These are phyloP conservation scores for Sclerurus mexicanus DNA, from an alignment of 2,113 vertebrate genomes.

Conservation along the genomic window DNA sequence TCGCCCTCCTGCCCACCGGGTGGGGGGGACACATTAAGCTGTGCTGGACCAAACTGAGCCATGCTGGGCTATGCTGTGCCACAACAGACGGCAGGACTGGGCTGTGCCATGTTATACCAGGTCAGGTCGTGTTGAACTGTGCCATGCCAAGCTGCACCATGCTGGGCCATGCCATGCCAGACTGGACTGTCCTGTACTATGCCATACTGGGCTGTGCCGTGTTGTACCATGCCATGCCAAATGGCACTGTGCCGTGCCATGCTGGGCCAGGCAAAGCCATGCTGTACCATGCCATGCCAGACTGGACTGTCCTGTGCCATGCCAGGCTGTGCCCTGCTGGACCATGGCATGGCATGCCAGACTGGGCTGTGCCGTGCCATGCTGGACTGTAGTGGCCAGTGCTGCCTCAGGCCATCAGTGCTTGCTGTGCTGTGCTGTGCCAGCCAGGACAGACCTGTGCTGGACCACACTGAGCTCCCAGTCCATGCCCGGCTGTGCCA, in stretches of 20 bases:
- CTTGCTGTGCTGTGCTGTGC: background rate
- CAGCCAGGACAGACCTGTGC: no score
- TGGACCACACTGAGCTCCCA: background rate
- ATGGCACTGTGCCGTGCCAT: background rate
- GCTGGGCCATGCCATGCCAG: background rate
- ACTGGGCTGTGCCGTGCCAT: background rate
- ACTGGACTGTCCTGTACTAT: background rate
- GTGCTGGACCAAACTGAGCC: background rate
- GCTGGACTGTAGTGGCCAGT: background rate
- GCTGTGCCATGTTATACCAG: no score
- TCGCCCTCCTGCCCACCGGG: background rate
- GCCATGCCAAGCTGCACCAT: background rate
- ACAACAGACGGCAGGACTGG: no score
- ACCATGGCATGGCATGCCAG: background rate
- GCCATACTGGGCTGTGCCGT: background rate
- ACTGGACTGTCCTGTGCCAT: no score
- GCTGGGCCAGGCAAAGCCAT: background rate
- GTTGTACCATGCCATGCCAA: no score
- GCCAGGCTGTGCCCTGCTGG: no score
- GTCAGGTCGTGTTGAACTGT: background rate
- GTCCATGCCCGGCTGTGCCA: background rate
- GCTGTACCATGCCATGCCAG: background rate
- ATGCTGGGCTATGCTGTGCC: background rate
- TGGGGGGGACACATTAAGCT: accelerated
- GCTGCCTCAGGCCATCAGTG: background rate